Evolutionary conservation across 2,888 invertebrate species (phyloP).

Genomic region (Trachelus troglodyta): DNA sequence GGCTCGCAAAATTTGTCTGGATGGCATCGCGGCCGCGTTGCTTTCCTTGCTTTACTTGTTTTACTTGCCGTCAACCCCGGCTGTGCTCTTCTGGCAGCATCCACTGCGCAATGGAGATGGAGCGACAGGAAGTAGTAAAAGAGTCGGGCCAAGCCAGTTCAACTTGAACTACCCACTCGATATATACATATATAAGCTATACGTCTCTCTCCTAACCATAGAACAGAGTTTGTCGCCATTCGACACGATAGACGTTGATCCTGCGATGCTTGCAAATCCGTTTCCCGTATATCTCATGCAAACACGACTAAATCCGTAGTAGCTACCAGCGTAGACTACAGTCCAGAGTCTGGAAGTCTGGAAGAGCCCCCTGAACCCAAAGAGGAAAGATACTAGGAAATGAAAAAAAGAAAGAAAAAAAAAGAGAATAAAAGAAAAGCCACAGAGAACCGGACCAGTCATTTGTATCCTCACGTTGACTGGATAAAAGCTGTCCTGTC

Average conservation of each 20-base stretch:
- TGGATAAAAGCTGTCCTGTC: slow-evolving; percentile 1
- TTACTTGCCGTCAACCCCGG: slow-evolving; percentile 23
- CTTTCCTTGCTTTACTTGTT: slow-evolving; percentile 27
- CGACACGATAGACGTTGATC: slow-evolving; percentile 22
- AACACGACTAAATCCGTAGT: background rate
- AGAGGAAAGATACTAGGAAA: background rate
- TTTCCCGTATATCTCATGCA: slow-evolving; percentile 11
- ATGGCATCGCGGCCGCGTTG: slow-evolving; percentile 45
- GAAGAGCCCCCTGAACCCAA: background rate
- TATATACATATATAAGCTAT: background rate
- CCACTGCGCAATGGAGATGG: slow-evolving; percentile 20
- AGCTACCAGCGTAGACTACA: background rate
- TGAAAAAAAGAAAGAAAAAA: background rate
- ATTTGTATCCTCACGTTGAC: slow-evolving; percentile 2
- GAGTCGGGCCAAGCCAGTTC: slow-evolving; percentile 18
- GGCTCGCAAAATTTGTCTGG: slow-evolving; percentile 61
- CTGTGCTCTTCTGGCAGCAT: slow-evolving; percentile 1
- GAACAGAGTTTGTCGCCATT: slow-evolving; percentile 11
- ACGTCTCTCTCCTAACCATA: background rate
- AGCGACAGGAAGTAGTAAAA: slow-evolving; percentile 50
- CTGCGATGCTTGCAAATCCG: slow-evolving; percentile 24
- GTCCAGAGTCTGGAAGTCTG: background rate
- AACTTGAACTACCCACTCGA: background rate
- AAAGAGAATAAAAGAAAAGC: background rate
- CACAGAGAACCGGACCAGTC: background rate